Conservation (phyloP, 2,113 vertebrate species). For the Electrona antarctica region DNA sequence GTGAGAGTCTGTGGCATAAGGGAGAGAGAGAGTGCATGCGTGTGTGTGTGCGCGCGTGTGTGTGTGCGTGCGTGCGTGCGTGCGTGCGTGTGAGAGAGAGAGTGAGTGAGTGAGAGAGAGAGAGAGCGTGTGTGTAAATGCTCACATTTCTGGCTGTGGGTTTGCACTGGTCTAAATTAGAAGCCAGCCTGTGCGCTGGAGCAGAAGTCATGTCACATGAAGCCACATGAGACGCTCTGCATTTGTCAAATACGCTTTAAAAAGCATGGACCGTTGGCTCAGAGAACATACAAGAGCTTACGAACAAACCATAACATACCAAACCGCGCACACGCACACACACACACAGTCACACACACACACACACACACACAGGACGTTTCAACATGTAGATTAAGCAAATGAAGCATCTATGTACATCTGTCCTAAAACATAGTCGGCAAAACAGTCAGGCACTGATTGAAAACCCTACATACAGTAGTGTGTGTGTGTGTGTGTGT, state of each 20-base stretch:
- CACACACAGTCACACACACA: too few relatives aligned
- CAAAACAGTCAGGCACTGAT: too few relatives aligned
- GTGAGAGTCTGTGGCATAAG: too few relatives aligned
- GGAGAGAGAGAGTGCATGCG: background rate
- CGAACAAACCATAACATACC: conserved; percentile 14
- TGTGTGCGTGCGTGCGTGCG: background rate
- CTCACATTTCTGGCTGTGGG: conserved; percentile 16
- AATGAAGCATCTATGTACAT: too few relatives aligned
- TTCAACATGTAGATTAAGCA: too few relatives aligned
- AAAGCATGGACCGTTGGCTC: conserved; percentile 50
- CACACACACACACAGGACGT: background rate
- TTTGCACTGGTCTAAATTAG: conserved; percentile 57
- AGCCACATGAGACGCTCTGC: conserved; percentile 66
- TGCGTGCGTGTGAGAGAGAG: background rate
- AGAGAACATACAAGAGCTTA: conserved; percentile 7
- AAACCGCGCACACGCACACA: background rate
- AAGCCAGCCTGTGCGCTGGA: conserved; percentile 46
- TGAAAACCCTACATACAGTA: too few relatives aligned
- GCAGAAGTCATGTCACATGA: conserved; percentile 60
- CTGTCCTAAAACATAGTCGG: too few relatives aligned
- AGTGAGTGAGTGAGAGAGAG: too few relatives aligned
- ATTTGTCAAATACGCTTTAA: conserved; percentile 71
- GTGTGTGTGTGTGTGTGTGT: background rate
- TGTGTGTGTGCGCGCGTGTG: background rate
- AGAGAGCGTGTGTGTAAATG: background rate